Evolutionary conservation across 2,888 invertebrate genomes (phyloP).

Genomic region (Hedya salicella): DNA sequence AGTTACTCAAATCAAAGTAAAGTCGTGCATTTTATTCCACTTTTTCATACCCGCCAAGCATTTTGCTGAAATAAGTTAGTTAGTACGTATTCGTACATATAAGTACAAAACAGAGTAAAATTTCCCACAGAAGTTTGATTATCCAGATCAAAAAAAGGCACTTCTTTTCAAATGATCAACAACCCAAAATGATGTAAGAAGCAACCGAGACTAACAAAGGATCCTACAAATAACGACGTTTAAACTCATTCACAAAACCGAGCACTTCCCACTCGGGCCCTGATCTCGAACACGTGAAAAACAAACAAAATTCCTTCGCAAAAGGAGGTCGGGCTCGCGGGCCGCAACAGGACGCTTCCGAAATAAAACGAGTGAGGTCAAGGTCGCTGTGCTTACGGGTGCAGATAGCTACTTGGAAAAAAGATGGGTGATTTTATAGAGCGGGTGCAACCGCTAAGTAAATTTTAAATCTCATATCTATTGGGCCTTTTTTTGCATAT

Average conservation of each 20-base stretch:
- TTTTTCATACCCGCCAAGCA: no score
- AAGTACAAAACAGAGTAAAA: no score
- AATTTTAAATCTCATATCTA: slow-evolving; percentile 15
- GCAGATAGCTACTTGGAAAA: slow-evolving; percentile 70
- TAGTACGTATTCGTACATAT: no score
- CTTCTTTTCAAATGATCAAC: no score
- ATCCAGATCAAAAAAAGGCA: no score
- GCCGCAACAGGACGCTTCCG: slow-evolving; percentile 28
- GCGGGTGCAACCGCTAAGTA: slow-evolving; percentile 50
- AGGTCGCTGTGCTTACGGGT: slow-evolving; percentile 51
- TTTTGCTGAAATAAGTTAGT: no score
- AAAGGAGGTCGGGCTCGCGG: slow-evolving; percentile 34
- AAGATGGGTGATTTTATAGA: slow-evolving; percentile 59
- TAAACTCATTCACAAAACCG: slow-evolving; percentile 20
- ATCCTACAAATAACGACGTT: neutral
- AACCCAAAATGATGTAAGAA: neutral
- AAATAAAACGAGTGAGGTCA: slow-evolving; percentile 38
- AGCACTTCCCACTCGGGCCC: slow-evolving; percentile 12
- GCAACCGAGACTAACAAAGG: neutral
- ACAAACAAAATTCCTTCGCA: slow-evolving; percentile 34
- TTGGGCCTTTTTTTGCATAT: no score
- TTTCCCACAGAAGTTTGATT: no score
- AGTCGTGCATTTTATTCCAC: no score
- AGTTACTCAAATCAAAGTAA: no score
- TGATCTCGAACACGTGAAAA: slow-evolving; percentile 23